phyloP scores from a whole-genome alignment of 2,888 invertebrate species.

The Ctenicera cuprea region DNA sequence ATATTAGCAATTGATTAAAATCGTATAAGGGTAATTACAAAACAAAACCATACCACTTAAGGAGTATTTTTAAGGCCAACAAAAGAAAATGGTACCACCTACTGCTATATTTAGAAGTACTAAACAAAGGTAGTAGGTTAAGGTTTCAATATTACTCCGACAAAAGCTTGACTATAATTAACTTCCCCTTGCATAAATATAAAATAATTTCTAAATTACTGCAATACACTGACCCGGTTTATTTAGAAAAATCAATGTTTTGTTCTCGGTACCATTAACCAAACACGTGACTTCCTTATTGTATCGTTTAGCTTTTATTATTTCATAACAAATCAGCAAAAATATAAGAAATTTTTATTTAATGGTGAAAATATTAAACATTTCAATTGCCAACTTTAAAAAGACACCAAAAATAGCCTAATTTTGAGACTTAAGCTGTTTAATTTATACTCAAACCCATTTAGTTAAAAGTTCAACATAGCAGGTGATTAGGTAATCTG shows the following conservation, averaged over 20 bases:
- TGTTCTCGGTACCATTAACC: not conserved
- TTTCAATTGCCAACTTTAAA: too few species aligned
- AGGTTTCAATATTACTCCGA: not conserved
- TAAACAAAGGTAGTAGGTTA: constrained; percentile 19
- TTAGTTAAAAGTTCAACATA: not conserved
- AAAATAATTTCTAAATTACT: constrained; percentile 11
- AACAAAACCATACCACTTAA: too few species aligned
- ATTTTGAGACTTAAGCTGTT: too few species aligned
- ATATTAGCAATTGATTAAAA: too few species aligned
- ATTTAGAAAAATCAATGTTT: not conserved
- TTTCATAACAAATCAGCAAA: too few species aligned
- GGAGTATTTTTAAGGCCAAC: not conserved
- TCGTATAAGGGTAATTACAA: too few species aligned
- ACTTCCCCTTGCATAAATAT: constrained; percentile 17
- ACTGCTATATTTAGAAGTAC: constrained; percentile 6
- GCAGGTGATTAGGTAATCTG: constrained; percentile 8
- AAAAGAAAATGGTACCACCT: constrained; percentile 2
- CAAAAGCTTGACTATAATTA: constrained; percentile 6
- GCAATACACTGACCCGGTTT: constrained; percentile 9
- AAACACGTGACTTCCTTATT: too few species aligned
- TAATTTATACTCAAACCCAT: not conserved
- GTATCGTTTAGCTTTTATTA: too few species aligned
- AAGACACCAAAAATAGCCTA: too few species aligned
- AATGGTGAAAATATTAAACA: too few species aligned
- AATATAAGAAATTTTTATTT: too few species aligned